Conservation (phyloP, 2,888 invertebrate species). For the Trypoxylon attenuatum region DNA sequence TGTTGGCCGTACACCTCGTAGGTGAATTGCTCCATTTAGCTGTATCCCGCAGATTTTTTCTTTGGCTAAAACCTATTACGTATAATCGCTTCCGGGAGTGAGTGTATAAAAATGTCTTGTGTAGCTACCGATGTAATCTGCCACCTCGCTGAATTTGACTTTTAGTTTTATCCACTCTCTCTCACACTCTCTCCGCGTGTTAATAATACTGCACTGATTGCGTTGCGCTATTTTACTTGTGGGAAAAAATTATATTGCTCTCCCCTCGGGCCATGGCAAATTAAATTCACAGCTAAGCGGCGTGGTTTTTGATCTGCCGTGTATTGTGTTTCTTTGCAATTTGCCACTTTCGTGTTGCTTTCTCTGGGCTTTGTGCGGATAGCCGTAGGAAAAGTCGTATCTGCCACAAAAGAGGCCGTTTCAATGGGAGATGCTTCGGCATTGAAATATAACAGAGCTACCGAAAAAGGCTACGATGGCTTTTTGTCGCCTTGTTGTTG, state of each 20-base stretch:
- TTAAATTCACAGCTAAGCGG: no score
- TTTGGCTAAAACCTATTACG: neutral
- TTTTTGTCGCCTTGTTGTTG: slow-evolving; percentile 39
- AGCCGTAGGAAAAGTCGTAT: neutral
- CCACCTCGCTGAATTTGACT: no score
- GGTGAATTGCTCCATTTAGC: neutral
- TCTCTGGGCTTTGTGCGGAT: neutral
- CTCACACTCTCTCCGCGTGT: no score
- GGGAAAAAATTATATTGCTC: no score
- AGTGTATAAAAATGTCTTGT: neutral
- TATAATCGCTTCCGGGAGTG: neutral
- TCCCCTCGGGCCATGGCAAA: no score
- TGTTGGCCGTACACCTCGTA: slow-evolving; percentile 10
- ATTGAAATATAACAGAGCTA: slow-evolving; percentile 19
- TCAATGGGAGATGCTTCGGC: slow-evolving; percentile 21
- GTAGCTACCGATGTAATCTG: no score
- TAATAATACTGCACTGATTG: no score
- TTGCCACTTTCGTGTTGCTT: neutral
- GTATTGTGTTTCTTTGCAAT: neutral
- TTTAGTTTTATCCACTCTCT: no score
- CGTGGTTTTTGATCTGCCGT: no score
- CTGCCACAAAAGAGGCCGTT: slow-evolving; percentile 11
- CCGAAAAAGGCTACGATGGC: slow-evolving; percentile 60
- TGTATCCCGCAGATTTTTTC: neutral
- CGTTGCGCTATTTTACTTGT: no score